Conservation (phyloP, 2,113 vertebrate species). For the Trachemys scripta region DNA sequence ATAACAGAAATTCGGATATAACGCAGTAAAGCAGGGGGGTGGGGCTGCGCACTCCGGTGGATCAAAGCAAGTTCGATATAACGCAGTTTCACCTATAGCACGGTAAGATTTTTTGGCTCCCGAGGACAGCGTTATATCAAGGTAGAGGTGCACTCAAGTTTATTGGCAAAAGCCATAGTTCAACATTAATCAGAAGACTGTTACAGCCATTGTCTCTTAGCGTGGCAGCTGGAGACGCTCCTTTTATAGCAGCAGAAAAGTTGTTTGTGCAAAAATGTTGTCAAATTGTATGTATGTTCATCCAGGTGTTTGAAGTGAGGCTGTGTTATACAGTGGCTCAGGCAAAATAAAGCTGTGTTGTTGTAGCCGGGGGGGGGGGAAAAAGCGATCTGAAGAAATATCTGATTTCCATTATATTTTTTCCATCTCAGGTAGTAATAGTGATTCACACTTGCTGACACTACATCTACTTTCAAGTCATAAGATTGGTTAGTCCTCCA, state of each 20-base stretch:
- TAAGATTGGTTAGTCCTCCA: neutral
- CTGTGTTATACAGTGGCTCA: rapidly evolving
- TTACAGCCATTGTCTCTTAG: neutral
- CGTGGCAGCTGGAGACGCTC: neutral
- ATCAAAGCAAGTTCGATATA: no score
- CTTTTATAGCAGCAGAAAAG: neutral
- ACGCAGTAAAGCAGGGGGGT: no score
- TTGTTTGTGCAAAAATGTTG: neutral
- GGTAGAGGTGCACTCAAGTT: neutral
- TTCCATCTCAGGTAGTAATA: neutral
- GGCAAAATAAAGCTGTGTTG: neutral
- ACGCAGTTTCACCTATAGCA: no score
- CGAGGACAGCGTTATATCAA: no score
- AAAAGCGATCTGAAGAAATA: neutral
- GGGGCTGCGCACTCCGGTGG: no score
- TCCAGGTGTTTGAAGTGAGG: neutral
- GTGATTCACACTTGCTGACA: rapidly evolving
- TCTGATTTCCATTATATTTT: neutral
- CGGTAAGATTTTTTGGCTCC: no score
- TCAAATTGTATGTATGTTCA: neutral
- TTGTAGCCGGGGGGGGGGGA: neutral
- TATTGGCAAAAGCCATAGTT: neutral
- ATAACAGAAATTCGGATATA: no score
- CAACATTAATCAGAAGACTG: neutral
- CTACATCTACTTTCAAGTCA: rapidly evolving